Evolutionary conservation across 2,113 vertebrate species (phyloP).

Genomic region (Ardeotis arabs): DNA sequence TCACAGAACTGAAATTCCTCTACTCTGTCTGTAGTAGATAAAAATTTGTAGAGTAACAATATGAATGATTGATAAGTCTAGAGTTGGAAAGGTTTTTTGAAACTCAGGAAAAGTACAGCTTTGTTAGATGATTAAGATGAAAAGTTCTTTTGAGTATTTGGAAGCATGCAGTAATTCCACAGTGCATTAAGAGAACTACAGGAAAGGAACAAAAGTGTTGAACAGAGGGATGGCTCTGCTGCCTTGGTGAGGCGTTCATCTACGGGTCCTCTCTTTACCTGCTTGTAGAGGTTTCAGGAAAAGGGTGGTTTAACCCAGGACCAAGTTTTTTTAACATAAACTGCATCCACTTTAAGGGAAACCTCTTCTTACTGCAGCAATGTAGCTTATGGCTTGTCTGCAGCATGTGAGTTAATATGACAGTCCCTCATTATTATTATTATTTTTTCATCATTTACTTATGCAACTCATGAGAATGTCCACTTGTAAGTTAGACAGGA

Average conservation of each 20-base stretch:
- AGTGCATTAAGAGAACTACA: neutral
- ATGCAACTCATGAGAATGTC: neutral
- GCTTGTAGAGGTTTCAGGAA: neutral
- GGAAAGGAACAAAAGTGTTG: neutral
- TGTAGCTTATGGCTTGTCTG: neutral
- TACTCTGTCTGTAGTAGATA: neutral
- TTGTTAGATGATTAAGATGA: neutral
- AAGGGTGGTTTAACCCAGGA: neutral
- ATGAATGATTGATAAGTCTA: constrained; percentile 49
- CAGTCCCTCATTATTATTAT: neutral
- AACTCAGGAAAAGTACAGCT: neutral
- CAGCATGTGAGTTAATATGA: neutral
- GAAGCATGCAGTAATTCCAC: neutral
- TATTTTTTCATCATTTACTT: neutral
- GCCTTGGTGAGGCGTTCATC: neutral
- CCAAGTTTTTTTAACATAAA: neutral
- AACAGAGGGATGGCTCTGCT: neutral
- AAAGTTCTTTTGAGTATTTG: neutral
- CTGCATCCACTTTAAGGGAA: neutral
- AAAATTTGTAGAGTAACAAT: constrained; percentile 28
- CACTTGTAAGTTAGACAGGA: neutral
- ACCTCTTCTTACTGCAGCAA: neutral
- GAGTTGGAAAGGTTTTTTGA: neutral
- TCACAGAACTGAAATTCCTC: neutral
- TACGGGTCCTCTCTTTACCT: accelerated